Evolutionary conservation across 1,140 invertebrate species (phyloP), one percentile per base, ranked within the genome.

Genomic region (Lasaia peninsularis): DNA sequence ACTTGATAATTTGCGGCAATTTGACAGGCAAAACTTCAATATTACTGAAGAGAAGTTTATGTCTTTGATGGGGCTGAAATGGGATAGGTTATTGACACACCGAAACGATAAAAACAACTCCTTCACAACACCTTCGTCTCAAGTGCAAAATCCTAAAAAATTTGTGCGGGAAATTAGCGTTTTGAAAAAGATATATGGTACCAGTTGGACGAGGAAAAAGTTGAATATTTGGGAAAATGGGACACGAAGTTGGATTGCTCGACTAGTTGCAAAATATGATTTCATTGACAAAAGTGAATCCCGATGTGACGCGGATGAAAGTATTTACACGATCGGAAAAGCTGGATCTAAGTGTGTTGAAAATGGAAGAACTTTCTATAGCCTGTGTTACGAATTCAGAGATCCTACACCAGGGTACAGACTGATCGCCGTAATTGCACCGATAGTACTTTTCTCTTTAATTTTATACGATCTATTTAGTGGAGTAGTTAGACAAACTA

Each of bases 401-500:
- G 80, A 88, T 58, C 77, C 80, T 10, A 78, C 76, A 2, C 73
- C 78, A 11, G 78, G 77, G 3, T 85, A 85, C 44, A 73, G 85
- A 65, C 14, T 79, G 14, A 73, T 80, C 6, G 81, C 85, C 12
- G 67, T 88, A 4, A 21, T 77, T 48, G 80, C 83, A 10, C 74
- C 83, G 1, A 69, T 81, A 11, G 73, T 73, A 7, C 66, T 88
- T 16, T 88, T 88, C 62, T 72, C 78, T 0, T 63, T 88, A 12
- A 83, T 88, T 56, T 68, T 88, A 8, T 85, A 82, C 40, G 80
- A 86, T 65, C 69, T 88, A 40, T 85, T 88, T 58, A 86, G 79
- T 60, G 75, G 81, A 48, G 77, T 83, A 32, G 68, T 88, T 14
- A 68, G 78, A 50, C 85, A 88, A 57, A 72, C 69, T 55, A 75